Evolutionary conservation across 1,140 invertebrate genomes (phyloP).

Genomic region (Philaenus spumarius): DNA sequence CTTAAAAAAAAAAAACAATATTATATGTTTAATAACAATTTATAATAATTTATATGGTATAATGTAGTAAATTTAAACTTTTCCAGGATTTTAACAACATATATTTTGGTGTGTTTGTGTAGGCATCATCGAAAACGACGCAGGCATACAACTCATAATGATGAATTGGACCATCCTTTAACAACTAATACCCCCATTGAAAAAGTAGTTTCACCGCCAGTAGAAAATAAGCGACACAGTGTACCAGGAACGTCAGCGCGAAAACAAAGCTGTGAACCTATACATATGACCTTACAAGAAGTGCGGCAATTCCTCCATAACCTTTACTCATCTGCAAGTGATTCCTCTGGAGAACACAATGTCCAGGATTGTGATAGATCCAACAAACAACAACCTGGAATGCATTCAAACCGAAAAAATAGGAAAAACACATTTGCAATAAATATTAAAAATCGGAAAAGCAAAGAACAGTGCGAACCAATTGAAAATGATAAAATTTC

Average conservation of each 20-base stretch:
- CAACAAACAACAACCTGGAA: not conserved
- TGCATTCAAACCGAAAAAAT: constrained; percentile 13
- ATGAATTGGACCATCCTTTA: constrained; percentile 43
- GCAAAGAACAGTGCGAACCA: not conserved
- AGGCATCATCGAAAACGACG: constrained; percentile 25
- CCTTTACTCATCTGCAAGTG: constrained; percentile 62
- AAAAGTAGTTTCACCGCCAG: not conserved
- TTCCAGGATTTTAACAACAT: no score
- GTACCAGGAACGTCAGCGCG: constrained; percentile 45
- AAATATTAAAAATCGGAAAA: constrained; percentile 9
- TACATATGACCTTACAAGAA: constrained; percentile 80
- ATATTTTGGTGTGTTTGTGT: not conserved
- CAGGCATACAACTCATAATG: constrained; percentile 45
- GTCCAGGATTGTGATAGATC: constrained; percentile 36
- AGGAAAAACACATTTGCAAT: constrained; percentile 29
- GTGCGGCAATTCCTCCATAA: constrained; percentile 74
- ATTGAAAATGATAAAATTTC: constrained; percentile 35
- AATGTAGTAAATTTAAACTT: no score
- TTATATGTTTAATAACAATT: no score
- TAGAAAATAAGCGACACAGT: constrained; percentile 44
- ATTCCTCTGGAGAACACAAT: constrained; percentile 35
- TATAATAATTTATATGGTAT: no score
- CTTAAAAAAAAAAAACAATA: no score
- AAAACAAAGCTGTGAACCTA: constrained; percentile 50
- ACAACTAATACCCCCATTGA: not conserved